These are phyloP conservation scores for Plotosus lineatus DNA, from an alignment of 2,113 vertebrate species.

Conservation along the genomic window DNA sequence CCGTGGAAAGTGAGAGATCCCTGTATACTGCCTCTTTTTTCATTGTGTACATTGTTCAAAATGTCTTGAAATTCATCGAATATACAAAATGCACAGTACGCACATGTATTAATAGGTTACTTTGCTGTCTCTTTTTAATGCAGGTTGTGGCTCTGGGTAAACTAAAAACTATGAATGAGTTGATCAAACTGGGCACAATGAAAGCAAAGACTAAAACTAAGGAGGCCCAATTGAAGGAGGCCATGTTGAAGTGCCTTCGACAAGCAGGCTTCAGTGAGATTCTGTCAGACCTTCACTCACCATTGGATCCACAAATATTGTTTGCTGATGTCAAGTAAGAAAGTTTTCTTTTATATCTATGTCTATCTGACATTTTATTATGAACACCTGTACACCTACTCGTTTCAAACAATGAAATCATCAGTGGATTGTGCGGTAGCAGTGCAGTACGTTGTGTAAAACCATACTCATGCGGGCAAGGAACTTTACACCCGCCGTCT, in stretches of 20 bases:
- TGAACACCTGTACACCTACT: neutral
- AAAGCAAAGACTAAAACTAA: slow-evolving; percentile 90
- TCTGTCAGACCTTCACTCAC: slow-evolving; percentile 89
- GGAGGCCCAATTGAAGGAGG: slow-evolving; percentile 90
- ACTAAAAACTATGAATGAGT: slow-evolving; percentile 91
- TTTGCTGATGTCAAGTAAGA: slow-evolving; percentile 94
- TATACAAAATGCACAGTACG: neutral
- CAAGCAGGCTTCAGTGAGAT: slow-evolving; percentile 92
- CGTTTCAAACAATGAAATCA: neutral
- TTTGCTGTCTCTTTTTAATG: neutral
- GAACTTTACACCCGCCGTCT: neutral
- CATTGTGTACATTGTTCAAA: neutral
- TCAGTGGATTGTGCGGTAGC: neutral
- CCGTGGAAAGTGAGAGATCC: too few relatives aligned
- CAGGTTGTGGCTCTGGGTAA: slow-evolving; percentile 97
- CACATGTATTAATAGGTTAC: neutral
- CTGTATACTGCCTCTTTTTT: too few relatives aligned
- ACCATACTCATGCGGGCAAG: neutral
- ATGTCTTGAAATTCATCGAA: neutral
- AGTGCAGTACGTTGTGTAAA: neutral
- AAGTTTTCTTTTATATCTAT: neutral
- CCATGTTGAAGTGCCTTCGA: slow-evolving; percentile 91
- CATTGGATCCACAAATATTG: slow-evolving; percentile 88
- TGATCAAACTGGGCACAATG: slow-evolving; percentile 91
- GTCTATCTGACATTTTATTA: neutral